phyloP scores from a whole-genome alignment of 2,888 invertebrate genomes.

The Latrodectus elegans region DNA sequence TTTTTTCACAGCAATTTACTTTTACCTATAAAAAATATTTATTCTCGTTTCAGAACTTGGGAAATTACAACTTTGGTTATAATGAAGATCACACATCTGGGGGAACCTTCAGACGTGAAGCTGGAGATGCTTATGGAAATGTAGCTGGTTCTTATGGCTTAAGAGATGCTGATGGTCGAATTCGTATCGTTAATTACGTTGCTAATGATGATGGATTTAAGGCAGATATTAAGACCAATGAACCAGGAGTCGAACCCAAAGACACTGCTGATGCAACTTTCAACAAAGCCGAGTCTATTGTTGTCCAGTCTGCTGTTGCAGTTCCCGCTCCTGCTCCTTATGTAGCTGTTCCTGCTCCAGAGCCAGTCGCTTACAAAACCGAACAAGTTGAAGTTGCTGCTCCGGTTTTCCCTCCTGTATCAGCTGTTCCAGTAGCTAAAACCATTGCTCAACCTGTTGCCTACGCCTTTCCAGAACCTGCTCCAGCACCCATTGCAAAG shows the following conservation, averaged over 20 bases:
- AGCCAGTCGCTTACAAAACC: conserved; percentile 25
- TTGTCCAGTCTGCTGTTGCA: conserved; percentile 59
- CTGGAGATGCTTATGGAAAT: conserved; percentile 70
- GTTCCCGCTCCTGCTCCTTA: conserved; percentile 45
- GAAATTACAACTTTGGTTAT: conserved; percentile 72
- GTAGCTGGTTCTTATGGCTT: conserved; percentile 71
- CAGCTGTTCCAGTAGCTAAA: conserved; percentile 36
- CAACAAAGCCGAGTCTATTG: conserved; percentile 70
- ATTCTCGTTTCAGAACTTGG: conserved; percentile 59
- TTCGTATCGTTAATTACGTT: conserved; percentile 71
- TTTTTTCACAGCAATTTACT: no score
- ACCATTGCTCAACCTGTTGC: conserved; percentile 30
- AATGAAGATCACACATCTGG: conserved; percentile 72
- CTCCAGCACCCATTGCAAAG: conserved; percentile 39
- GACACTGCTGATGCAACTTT: conserved; percentile 70
- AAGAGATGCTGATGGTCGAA: conserved; percentile 71
- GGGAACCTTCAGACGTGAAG: conserved; percentile 71
- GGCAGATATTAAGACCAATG: conserved; percentile 71
- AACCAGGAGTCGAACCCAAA: conserved; percentile 71
- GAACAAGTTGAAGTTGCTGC: conserved; percentile 50
- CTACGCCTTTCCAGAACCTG: conserved; percentile 16
- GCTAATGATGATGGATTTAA: conserved; percentile 71
- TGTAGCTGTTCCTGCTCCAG: conserved; percentile 53
- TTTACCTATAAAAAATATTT: no score
- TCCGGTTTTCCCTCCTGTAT: conserved; percentile 46